Percentiles rank a stretch among this genome's conserved stretches.
Conservation (phyloP, 1,140 invertebrate genomes). For the Pissodes strobi region DNA sequence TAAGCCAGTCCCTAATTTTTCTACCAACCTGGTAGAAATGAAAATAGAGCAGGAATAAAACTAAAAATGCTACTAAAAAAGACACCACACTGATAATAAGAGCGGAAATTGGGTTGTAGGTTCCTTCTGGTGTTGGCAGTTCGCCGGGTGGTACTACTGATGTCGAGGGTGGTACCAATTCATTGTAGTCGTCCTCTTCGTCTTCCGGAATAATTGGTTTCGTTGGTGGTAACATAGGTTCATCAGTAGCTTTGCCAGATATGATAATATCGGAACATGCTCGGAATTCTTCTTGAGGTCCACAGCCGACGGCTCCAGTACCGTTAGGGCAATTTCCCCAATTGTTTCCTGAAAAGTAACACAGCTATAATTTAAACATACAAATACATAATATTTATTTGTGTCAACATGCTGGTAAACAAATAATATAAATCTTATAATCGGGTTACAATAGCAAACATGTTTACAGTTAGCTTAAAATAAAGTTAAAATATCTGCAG, state of each 20-base stretch:
- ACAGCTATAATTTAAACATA: too few relatives aligned
- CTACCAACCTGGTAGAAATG: conserved; percentile 55
- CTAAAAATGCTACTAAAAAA: conserved; percentile 55
- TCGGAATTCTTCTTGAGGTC: conserved; percentile 85
- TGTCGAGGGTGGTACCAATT: conserved; percentile 22
- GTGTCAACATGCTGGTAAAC: too few relatives aligned
- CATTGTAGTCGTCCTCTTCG: conserved; percentile 29
- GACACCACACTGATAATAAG: conserved; percentile 49
- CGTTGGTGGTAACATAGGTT: conserved; percentile 32
- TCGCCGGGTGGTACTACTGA: not conserved
- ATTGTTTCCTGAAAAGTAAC: conserved; percentile 67
- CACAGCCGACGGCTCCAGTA: conserved; percentile 76
- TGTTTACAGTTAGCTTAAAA: too few relatives aligned
- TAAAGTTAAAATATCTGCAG: too few relatives aligned
- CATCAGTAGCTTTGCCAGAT: conserved; percentile 40
- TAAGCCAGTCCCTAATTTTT: conserved; percentile 49
- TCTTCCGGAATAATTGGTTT: conserved; percentile 26
- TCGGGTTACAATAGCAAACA: too few relatives aligned
- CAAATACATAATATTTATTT: too few relatives aligned
- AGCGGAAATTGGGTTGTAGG: conserved; percentile 47
- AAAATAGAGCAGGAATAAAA: conserved; percentile 54
- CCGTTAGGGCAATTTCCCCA: conserved; percentile 77
- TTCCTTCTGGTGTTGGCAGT: conserved; percentile 34
- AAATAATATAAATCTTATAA: too few relatives aligned
- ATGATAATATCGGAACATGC: conserved; percentile 83